Evolutionary conservation across 2,797 vertebrate species (phyloP), one percentile per base, ranked within the genome.

Genomic region (Smutsia temminckii): DNA sequence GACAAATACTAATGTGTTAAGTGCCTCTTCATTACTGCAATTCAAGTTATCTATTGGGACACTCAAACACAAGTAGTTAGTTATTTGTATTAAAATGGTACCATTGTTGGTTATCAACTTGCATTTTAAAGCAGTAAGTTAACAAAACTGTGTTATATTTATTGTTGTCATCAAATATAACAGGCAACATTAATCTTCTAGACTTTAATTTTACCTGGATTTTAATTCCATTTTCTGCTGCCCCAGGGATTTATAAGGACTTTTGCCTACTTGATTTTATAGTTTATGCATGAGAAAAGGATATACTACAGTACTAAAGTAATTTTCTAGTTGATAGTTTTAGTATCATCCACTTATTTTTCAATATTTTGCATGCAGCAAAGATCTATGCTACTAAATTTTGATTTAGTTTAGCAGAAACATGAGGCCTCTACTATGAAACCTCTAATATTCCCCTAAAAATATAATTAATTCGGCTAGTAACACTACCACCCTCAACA

Each of bases 251-350:
- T 97, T 97, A 98, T 93, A 96, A 72, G 12, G 55, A 88, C 97
- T 97, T 88, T 95, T 98, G 94, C 59, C 96, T 96, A 95, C 86
- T 91, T 97, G 74, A 96, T 83, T 98, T 98, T 96, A 94, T 71
- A 89, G 90, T 98, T 98, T 98, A 97, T 94, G 94, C 96, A 98
- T 96, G 88, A 91, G 91, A 97, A 95, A 97, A 96, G 32, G 2
- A 95, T 93, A 95, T 85, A 83, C 66, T 94, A 92, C 40, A 84
- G 53, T 95, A 96, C 69, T 97, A 94, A 98, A 97, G 89, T 97
- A 95, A 98, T 98, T 98, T 98, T 98, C 96, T 97, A 97, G 86
- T 89, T 98, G 89, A 97, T 96, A 95, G 97, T 93, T 98, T 98
- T 96, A 97, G 49, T 96, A 95, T 96, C 90, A 94, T 94, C 81